Conservation (phyloP, 2,113 vertebrate species). For the Menidia beryllina region DNA sequence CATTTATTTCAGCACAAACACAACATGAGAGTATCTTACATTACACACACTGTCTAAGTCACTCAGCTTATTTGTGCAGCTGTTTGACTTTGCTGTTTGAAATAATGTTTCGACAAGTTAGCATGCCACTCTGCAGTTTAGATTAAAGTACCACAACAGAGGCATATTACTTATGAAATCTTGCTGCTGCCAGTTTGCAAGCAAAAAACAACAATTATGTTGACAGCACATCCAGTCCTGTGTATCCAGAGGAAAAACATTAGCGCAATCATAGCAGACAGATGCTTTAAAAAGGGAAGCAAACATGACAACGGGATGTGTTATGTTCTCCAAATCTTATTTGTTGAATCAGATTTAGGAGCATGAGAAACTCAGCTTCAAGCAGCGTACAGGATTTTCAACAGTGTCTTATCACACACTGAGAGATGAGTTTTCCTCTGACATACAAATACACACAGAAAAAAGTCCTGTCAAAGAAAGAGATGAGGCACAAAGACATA, state of each 20-base stretch:
- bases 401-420: constrained; percentile 36
- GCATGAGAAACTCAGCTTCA: constrained; percentile 28
- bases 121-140: too few species aligned
- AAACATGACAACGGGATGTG: constrained; percentile 13
- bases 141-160: not conserved
- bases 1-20: too few species aligned
- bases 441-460: constrained; percentile 12
- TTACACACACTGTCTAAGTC: too few species aligned
- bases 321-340: constrained; percentile 18
- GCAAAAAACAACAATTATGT: constrained; percentile 3
- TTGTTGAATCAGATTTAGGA: constrained; percentile 44
- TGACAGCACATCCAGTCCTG: not conserved
- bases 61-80: too few species aligned
- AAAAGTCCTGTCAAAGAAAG: constrained; percentile 14
- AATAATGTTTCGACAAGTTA: too few species aligned
- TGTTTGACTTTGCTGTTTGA: too few species aligned
- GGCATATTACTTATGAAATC: not conserved
- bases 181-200: not conserved
- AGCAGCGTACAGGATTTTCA: constrained; percentile 25
- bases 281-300: not conserved
- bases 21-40: too few species aligned
- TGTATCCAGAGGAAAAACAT: constrained; percentile 6
- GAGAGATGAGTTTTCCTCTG: constrained; percentile 19
- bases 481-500: constrained; percentile 22
- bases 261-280: not conserved